Evolutionary conservation across 2,113 vertebrate species (phyloP).

Genomic region (Melanocharis versteri): DNA sequence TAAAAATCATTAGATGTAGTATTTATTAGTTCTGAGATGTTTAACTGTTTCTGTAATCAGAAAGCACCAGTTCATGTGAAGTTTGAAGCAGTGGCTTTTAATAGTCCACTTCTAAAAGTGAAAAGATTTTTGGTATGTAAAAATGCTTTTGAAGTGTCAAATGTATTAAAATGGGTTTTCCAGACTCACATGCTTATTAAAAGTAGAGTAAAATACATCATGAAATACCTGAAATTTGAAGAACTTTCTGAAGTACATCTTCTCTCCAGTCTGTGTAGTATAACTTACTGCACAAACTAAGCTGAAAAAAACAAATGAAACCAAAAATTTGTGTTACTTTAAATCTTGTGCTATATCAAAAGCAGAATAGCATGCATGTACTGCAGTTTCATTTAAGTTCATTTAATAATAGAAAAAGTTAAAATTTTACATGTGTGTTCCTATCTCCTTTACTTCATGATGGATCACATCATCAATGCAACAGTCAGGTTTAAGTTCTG

Average conservation of each 20-base stretch:
- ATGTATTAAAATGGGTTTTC: neutral
- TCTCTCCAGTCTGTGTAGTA: conserved; percentile 92
- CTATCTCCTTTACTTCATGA: conserved; percentile 98
- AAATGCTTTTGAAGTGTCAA: neutral
- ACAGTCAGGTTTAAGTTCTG: conserved; percentile 91
- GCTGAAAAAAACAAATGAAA: conserved; percentile 72
- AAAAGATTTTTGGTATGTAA: neutral
- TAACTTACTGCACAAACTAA: conserved; percentile 98
- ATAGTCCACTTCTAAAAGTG: neutral
- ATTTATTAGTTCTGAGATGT: neutral
- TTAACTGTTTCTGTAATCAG: neutral
- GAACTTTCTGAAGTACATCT: conserved; percentile 99
- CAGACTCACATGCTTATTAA: neutral
- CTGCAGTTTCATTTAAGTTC: neutral
- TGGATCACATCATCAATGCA: conserved; percentile 99
- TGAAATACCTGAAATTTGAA: conserved; percentile 97
- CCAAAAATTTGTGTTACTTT: conserved; percentile 4
- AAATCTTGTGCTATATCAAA: neutral
- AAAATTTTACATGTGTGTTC: conserved; percentile 91
- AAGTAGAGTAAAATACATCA: neutral
- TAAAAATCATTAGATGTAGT: neutral
- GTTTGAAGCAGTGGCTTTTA: neutral
- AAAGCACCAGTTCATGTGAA: neutral
- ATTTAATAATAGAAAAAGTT: neutral
- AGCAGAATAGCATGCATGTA: neutral